These are phyloP conservation scores for Molorchus minor DNA, from an alignment of 2,888 invertebrate genomes.

Conservation along the genomic window DNA sequence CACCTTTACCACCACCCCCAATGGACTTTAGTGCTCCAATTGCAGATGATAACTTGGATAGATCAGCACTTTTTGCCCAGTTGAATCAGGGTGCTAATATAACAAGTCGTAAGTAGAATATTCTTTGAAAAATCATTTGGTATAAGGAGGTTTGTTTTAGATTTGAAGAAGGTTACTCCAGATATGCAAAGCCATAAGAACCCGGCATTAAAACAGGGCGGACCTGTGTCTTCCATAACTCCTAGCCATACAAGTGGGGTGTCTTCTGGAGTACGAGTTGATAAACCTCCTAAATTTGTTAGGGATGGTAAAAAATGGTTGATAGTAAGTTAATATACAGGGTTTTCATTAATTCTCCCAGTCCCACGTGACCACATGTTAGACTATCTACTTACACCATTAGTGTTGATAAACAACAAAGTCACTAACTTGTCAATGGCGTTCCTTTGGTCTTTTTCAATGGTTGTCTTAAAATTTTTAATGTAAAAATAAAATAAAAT, in stretches of 20 bases:
- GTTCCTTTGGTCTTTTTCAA: too few relatives aligned
- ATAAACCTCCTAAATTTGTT: slow-evolving; percentile 85
- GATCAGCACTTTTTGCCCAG: slow-evolving; percentile 91
- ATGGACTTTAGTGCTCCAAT: slow-evolving; percentile 67
- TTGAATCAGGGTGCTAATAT: slow-evolving; percentile 93
- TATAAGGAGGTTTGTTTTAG: slow-evolving; percentile 60
- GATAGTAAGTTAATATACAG: slow-evolving; percentile 72
- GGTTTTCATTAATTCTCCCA: slow-evolving; percentile 30
- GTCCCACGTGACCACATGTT: too few relatives aligned
- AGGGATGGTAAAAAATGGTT: slow-evolving; percentile 98
- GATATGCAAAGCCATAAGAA: slow-evolving; percentile 99
- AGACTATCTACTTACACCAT: too few relatives aligned
- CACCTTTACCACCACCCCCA: slow-evolving; percentile 62
- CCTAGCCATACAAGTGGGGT: slow-evolving; percentile 57
- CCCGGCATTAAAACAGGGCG: slow-evolving; percentile 79
- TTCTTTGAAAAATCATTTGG: not conserved
- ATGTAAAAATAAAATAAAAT: too few relatives aligned
- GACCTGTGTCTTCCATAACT: slow-evolving; percentile 81
- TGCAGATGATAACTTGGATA: slow-evolving; percentile 68
- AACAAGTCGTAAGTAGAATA: slow-evolving; percentile 75
- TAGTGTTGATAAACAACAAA: too few relatives aligned
- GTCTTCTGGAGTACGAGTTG: slow-evolving; percentile 64
- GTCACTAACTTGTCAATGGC: too few relatives aligned
- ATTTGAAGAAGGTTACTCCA: slow-evolving; percentile 86
- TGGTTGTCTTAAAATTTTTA: too few relatives aligned